phyloP scores from a whole-genome alignment of 2,797 vertebrate genomes.

The Coregonus sp. region DNA sequence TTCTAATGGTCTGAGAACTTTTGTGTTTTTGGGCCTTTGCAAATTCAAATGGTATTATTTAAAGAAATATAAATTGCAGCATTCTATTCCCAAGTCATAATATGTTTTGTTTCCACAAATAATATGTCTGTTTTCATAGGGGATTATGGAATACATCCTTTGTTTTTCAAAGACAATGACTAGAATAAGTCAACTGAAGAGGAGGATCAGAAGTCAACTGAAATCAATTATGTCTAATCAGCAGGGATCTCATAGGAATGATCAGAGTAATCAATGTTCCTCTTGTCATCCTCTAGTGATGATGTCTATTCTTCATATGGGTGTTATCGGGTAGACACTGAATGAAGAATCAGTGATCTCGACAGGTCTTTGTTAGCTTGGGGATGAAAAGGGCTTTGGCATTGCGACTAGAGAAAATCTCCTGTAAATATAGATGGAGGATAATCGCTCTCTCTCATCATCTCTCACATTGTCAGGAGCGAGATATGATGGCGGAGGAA shows the following conservation, averaged over 20 bases:
- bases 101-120: no score
- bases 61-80: neutral
- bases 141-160: neutral
- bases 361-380: constrained; percentile 9
- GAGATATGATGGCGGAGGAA: constrained; percentile 19
- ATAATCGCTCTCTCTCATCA: constrained; percentile 21
- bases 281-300: neutral
- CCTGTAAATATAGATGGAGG: constrained; percentile 3
- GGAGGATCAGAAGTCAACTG: neutral
- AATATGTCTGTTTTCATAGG: neutral
- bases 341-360: constrained; percentile 30
- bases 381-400: constrained; percentile 13
- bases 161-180: neutral
- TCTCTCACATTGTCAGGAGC: constrained; percentile 20
- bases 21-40: constrained; percentile 20
- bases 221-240: neutral
- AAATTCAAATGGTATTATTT: constrained; percentile 7
- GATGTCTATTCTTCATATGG: constrained; percentile 34
- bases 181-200: neutral
- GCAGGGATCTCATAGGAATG: neutral
- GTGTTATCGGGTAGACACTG: constrained; percentile 20
- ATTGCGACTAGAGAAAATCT: constrained; percentile 12
- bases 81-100: no score
- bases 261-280: constrained; percentile 9
- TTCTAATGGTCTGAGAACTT: constrained; percentile 48